Evolutionary conservation across 1,140 invertebrate species (phyloP).

Genomic region (Prorops nasuta): DNA sequence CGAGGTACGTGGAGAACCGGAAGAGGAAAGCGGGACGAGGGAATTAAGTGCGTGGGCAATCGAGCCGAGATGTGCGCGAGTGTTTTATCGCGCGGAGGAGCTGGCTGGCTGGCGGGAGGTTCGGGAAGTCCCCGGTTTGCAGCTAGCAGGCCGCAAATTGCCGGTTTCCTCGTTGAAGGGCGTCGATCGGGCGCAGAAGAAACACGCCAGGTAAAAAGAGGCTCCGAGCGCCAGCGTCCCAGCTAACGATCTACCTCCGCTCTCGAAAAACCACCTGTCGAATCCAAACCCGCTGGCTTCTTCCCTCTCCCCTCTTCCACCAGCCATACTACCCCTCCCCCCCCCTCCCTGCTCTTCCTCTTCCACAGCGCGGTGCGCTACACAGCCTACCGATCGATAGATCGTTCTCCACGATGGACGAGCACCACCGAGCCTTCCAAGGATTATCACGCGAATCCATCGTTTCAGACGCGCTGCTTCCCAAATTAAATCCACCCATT

Average conservation of each 20-base stretch:
- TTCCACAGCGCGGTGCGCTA: no score
- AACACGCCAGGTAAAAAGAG: not conserved
- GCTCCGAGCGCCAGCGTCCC: not conserved
- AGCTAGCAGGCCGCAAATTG: not conserved
- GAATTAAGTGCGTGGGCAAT: no score
- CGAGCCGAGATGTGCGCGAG: not conserved
- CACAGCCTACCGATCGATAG: no score
- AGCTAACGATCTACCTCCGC: conserved; percentile 17
- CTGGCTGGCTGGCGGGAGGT: not conserved
- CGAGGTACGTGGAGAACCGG: not conserved
- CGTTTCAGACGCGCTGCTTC: no score
- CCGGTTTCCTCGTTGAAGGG: not conserved
- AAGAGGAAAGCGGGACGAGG: not conserved
- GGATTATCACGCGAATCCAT: no score
- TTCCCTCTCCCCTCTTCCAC: no score
- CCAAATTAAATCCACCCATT: no score
- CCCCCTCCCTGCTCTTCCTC: no score
- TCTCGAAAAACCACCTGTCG: conserved; percentile 24
- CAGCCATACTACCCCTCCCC: no score
- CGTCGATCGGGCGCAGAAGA: not conserved
- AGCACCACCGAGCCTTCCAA: no score
- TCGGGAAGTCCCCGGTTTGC: not conserved
- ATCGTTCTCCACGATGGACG: no score
- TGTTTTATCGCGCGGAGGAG: not conserved
- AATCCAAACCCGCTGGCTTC: conserved; percentile 9